Evolutionary conservation across 2,113 vertebrate genomes (phyloP).

Genomic region (Pituophis catenifer): DNA sequence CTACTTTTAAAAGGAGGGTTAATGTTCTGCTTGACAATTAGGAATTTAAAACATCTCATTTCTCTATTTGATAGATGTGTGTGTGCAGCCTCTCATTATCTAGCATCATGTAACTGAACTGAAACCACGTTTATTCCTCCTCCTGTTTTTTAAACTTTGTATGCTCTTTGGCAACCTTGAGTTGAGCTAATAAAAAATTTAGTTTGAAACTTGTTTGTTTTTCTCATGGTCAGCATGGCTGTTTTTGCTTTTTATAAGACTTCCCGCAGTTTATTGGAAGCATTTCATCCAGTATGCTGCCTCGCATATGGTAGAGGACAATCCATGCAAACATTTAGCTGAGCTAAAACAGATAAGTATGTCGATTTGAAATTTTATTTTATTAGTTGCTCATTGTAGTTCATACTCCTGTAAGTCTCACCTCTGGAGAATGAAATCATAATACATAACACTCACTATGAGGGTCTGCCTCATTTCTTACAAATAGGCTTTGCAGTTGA

Average conservation of each 20-base stretch:
- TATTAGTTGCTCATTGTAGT: neutral
- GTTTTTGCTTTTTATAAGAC: neutral
- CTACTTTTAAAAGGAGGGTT: neutral
- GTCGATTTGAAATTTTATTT: neutral
- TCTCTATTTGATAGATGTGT: neutral
- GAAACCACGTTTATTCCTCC: neutral
- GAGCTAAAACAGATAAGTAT: neutral
- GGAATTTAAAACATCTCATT: neutral
- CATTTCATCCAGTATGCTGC: neutral
- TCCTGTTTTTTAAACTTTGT: neutral
- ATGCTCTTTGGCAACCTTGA: neutral
- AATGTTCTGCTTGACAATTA: neutral
- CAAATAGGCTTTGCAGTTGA: neutral
- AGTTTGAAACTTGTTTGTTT: neutral
- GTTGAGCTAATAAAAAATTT: neutral
- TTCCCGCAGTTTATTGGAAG: neutral
- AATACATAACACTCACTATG: neutral
- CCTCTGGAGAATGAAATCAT: neutral
- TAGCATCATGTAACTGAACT: neutral
- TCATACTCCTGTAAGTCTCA: neutral
- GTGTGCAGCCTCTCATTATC: neutral
- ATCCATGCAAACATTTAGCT: neutral
- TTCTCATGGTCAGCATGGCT: neutral
- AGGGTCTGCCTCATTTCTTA: neutral
- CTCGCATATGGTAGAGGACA: neutral